These are phyloP conservation scores for Nomada flava DNA, from an alignment of 2,888 invertebrate species.

Conservation along the genomic window DNA sequence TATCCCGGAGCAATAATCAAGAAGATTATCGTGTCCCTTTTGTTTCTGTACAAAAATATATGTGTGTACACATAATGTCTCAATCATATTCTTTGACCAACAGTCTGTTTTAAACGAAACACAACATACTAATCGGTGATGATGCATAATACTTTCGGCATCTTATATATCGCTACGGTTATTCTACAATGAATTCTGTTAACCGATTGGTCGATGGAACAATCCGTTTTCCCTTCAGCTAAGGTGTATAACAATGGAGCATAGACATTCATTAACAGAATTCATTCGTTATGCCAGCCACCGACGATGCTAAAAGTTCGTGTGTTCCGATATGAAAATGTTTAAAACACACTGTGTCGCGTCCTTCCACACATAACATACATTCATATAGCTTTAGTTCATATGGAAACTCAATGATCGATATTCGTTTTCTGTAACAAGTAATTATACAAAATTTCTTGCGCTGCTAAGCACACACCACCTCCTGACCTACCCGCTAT, in stretches of 20 bases:
- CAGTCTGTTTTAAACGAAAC: slow-evolving; percentile 80
- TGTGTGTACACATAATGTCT: slow-evolving; percentile 66
- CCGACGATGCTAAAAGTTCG: slow-evolving; percentile 15
- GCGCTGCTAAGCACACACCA: slow-evolving; percentile 33
- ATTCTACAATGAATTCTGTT: slow-evolving; percentile 52
- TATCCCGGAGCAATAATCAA: slow-evolving; percentile 34
- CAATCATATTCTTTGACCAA: slow-evolving; percentile 66
- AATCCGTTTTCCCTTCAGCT: slow-evolving; percentile 6
- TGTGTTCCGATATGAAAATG: slow-evolving; percentile 61
- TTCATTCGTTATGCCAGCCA: slow-evolving; percentile 36
- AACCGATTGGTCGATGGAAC: slow-evolving; percentile 22
- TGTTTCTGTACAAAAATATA: slow-evolving; percentile 71
- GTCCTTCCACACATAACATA: slow-evolving; percentile 63
- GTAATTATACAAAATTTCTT: slow-evolving; percentile 73
- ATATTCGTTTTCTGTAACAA: slow-evolving; percentile 49
- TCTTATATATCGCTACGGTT: neutral
- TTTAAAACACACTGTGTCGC: slow-evolving; percentile 76
- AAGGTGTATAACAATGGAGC: slow-evolving; percentile 39
- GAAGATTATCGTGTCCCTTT: slow-evolving; percentile 36
- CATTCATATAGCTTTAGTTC: slow-evolving; percentile 59
- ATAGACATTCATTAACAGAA: slow-evolving; percentile 46
- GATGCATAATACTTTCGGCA: slow-evolving; percentile 15
- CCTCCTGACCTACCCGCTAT: slow-evolving; percentile 45
- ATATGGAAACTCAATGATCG: slow-evolving; percentile 65
- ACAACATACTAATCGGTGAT: slow-evolving; percentile 55